Conservation (phyloP, 2,888 invertebrate genomes). For the Coecobrya sp. region DNA sequence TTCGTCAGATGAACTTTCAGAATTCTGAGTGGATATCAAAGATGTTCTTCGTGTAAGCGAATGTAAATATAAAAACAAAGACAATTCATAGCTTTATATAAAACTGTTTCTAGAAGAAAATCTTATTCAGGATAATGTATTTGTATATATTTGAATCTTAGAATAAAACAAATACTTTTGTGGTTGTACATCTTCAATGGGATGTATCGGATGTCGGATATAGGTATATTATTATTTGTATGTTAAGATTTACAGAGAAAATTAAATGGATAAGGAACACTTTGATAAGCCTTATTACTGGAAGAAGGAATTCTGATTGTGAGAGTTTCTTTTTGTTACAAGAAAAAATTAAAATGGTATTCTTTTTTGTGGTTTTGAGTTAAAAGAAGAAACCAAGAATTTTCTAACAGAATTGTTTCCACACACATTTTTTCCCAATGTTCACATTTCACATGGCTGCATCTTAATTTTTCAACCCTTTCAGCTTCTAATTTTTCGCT, state of each 20-base stretch:
- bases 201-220: background rate
- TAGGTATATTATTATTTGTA: background rate
- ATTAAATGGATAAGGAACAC: background rate
- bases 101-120: too few relatives aligned
- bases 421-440: conserved; percentile 3
- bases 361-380: conserved; percentile 24
- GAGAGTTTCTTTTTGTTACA: background rate
- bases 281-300: background rate
- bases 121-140: too few relatives aligned
- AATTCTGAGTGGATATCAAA: background rate
- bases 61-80: conserved; percentile 24
- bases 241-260: background rate
- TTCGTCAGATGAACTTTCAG: background rate
- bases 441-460: conserved; percentile 48
- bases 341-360: conserved; percentile 31
- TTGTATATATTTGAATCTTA: too few relatives aligned
- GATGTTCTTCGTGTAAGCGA: background rate
- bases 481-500: background rate
- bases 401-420: conserved; percentile 28
- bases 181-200: background rate
- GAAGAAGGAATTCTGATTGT: conserved; percentile 12
- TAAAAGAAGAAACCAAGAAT: background rate
- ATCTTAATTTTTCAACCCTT: conserved; percentile 29
- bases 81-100: background rate
- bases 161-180: background rate